Conservation (phyloP, 1,140 invertebrate genomes). For the Dendrolimus kikuchii region DNA sequence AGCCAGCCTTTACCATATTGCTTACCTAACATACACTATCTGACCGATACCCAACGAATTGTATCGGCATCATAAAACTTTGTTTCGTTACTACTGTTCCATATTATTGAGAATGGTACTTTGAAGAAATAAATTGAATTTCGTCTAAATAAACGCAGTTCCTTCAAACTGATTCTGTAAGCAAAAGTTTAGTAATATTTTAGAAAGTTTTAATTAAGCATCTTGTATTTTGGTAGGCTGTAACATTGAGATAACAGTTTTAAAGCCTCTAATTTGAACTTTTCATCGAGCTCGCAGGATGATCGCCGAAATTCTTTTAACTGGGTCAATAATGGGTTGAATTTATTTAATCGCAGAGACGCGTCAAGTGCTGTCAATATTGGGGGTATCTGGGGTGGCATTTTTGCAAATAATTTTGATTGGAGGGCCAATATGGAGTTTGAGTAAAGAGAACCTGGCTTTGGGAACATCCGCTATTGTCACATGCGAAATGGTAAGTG, state of each 20-base stretch:
- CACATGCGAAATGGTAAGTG: slow-evolving; percentile 56
- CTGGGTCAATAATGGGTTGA: neutral
- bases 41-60: no score
- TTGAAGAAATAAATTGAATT: neutral
- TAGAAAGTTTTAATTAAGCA: slow-evolving; percentile 16
- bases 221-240: slow-evolving; percentile 12
- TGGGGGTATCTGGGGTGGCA: slow-evolving; percentile 31
- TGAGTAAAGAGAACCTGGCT: slow-evolving; percentile 36
- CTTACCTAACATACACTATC: no score
- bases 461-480: slow-evolving; percentile 43
- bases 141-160: neutral
- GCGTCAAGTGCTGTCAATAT: slow-evolving; percentile 24
- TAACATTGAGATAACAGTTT: slow-evolving; percentile 14
- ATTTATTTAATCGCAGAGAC: slow-evolving; percentile 23
- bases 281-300: slow-evolving; percentile 9
- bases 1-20: no score
- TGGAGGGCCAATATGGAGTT: slow-evolving; percentile 34
- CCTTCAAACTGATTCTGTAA: slow-evolving; percentile 2
- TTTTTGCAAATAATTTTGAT: slow-evolving; percentile 26
- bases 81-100: no score
- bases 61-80: no score
- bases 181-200: slow-evolving; percentile 15
- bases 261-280: slow-evolving; percentile 17
- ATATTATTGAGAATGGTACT: no score
- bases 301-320: slow-evolving; percentile 8